phyloP scores from a whole-genome alignment of 2,113 vertebrate species.

The Semicossyphus pulcher region DNA sequence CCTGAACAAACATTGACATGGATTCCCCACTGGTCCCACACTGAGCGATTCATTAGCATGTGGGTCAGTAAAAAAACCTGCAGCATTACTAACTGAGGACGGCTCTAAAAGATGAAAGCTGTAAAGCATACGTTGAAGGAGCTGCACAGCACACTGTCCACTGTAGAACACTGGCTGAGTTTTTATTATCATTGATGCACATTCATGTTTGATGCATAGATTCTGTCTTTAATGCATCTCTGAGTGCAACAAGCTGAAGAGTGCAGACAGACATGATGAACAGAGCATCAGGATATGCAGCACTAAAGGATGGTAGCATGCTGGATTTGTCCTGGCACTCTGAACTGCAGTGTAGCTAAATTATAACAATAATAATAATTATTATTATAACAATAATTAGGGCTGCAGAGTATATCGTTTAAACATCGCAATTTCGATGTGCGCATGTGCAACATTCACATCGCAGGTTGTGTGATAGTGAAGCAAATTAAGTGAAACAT shows the following conservation, averaged over 20 bases:
- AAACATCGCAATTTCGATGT: too few relatives aligned
- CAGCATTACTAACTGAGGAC: constrained; percentile 4
- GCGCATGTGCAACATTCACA: too few relatives aligned
- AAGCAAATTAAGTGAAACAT: too few relatives aligned
- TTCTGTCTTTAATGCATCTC: neutral
- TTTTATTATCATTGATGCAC: neutral
- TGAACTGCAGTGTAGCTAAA: neutral
- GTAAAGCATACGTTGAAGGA: neutral
- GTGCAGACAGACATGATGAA: neutral
- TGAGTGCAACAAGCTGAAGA: neutral
- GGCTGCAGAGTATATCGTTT: too few relatives aligned
- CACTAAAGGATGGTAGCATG: neutral
- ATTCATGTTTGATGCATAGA: neutral
- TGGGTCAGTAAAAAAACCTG: constrained; percentile 7
- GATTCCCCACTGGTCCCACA: neutral
- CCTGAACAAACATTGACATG: constrained; percentile 28
- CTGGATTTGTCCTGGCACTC: neutral
- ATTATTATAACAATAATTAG: too few relatives aligned
- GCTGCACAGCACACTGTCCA: neutral
- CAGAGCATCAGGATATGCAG: neutral
- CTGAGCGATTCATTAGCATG: constrained; percentile 19
- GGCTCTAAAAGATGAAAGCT: neutral
- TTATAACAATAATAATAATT: too few relatives aligned
- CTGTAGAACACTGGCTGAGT: too few relatives aligned
- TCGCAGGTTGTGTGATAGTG: too few relatives aligned